Evolutionary conservation across 2,888 invertebrate genomes (phyloP), one percentile per base, ranked within the genome.

Genomic region (Argyresthia goedartella): DNA sequence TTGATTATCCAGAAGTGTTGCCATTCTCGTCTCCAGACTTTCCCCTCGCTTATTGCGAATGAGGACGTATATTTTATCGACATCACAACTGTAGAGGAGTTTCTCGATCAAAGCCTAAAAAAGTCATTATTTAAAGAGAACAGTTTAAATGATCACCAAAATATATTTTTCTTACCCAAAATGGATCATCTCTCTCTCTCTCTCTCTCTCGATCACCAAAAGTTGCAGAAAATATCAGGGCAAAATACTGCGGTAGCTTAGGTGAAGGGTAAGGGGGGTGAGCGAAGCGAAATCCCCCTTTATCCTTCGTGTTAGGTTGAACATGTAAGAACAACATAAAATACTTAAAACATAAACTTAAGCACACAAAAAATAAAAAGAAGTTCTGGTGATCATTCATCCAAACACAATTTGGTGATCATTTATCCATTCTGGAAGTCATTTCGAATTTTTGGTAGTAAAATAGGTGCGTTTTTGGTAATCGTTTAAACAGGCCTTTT

Each of bases 81-180:
- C 85, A 44, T 92, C 91, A 73, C 94, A 93, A 57, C 91, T 90
- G 62, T 92, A 88, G 13, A 95, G 77, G 51, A 95, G 74, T 75
- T 95, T 95, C 75, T 95, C 95, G 44, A 95, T 88, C 47, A 94
- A 81, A 13, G 93, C 93, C 89, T 78, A 54, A 4, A 64, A 62
- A 52, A 15, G 44, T 51, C n/a, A 53, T 36, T 36, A 36, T 36
- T 8, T 36, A 8, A 36, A 8, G 8, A 36, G 9, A 9, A 36
- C 8, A 9, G 7, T 7, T 36, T 36, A 9, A 8, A 36, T 8
- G 8, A 36, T 36, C 9, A 8, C 9, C 7, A 36, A n/a, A n/a
- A n/a, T n/a, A n/a, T n/a, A n/a, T n/a, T n/a, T n/a, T n/a, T n/a
- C n/a, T n/a, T n/a, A n/a, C n/a, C n/a, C n/a, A n/a, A n/a, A n/a